Conservation (phyloP, 35 echinoderm and acorn worm species). For the Ptychodera flava region DNA sequence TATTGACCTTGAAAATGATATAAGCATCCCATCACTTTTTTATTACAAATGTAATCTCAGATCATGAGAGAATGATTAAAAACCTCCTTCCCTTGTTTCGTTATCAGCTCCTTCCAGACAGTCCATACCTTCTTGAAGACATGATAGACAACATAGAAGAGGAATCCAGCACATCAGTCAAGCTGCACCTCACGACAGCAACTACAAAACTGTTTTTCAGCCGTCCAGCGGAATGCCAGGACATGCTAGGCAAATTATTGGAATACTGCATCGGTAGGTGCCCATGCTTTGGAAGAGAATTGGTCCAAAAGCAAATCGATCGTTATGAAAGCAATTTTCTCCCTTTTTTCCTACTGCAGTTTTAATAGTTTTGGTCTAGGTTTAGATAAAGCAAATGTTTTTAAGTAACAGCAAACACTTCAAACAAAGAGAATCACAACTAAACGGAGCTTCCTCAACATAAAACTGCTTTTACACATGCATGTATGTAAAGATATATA, state of each 20-base stretch:
- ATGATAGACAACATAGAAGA: constrained; percentile 70
- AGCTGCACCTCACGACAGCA: constrained; percentile 54
- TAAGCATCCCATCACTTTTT: too few species aligned
- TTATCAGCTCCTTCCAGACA: constrained; percentile 62
- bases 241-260: constrained; percentile 73
- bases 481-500: too few species aligned
- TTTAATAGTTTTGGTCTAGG: not conserved
- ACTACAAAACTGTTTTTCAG: constrained; percentile 88
- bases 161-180: constrained; percentile 23
- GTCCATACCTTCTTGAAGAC: constrained; percentile 78
- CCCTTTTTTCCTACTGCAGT: not conserved
- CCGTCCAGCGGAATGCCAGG: constrained; percentile 94
- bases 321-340: not conserved
- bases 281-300: not conserved
- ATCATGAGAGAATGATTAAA: too few species aligned
- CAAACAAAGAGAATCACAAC: not conserved
- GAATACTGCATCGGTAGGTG: constrained; percentile 62
- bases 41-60: too few species aligned
- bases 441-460: too few species aligned
- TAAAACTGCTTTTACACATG: too few species aligned
- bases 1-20: too few species aligned
- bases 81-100: too few species aligned
- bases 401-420: not conserved
- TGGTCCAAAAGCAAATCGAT: not conserved
- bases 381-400: not conserved